Evolutionary conservation across 2,797 vertebrate species (phyloP).

Genomic region (Sebastiscus albofasciatus): DNA sequence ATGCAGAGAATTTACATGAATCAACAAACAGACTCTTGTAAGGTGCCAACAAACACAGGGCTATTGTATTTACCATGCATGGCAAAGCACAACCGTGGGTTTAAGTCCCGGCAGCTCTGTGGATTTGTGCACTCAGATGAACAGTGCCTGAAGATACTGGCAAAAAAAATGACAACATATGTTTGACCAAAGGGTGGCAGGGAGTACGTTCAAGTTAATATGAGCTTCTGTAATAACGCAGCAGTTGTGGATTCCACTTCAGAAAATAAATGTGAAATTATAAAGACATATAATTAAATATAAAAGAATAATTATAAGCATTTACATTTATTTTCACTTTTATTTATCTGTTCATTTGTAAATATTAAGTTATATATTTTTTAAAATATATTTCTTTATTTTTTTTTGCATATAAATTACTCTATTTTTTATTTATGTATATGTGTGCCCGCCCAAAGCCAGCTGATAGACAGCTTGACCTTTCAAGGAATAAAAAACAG

Average conservation of each 20-base stretch:
- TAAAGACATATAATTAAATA: neutral
- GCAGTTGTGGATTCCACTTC: neutral
- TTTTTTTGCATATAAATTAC: too few species aligned
- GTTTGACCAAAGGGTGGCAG: conserved; percentile 38
- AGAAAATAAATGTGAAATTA: neutral
- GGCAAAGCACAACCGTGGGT: conserved; percentile 6
- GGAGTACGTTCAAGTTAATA: conserved; percentile 1
- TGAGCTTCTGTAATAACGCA: conserved; percentile 4
- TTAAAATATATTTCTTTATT: too few species aligned
- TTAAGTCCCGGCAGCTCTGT: conserved; percentile 5
- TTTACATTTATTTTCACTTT: neutral
- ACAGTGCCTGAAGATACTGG: conserved; percentile 35
- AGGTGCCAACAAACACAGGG: neutral
- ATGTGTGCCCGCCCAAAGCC: too few species aligned
- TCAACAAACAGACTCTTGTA: neutral
- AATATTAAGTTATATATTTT: neutral
- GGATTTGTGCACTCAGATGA: conserved; percentile 34
- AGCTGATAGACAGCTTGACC: too few species aligned
- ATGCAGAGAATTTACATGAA: neutral
- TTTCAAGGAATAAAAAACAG: too few species aligned
- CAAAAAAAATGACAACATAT: conserved; percentile 47
- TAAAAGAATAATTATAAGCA: neutral
- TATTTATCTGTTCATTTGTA: neutral
- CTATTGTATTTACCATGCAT: neutral
- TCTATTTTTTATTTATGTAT: too few species aligned